Evolutionary conservation across 2,797 vertebrate species (phyloP).

Genomic region (Gallirallus australis): DNA sequence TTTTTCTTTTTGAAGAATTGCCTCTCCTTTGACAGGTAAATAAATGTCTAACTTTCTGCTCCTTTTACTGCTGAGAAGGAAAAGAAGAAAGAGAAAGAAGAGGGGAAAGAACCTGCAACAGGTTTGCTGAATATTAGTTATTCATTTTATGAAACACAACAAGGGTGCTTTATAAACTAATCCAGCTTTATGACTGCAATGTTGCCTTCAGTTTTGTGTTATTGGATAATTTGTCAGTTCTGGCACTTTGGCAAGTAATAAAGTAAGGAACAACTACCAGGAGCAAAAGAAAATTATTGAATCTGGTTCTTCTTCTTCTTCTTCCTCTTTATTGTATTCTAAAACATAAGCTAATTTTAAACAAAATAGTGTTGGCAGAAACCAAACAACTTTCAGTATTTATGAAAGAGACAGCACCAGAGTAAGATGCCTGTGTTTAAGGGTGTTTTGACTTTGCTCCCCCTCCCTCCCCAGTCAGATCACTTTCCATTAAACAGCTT

Average conservation of each 20-base stretch:
- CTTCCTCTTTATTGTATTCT: not conserved
- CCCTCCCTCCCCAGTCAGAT: not conserved
- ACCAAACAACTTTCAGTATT: not conserved
- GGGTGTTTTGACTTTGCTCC: not conserved
- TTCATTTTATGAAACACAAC: constrained; percentile 45
- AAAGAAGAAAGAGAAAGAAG: constrained; percentile 22
- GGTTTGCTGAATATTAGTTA: constrained; percentile 33
- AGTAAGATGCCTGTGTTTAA: not conserved
- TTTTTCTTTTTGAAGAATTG: constrained; percentile 73
- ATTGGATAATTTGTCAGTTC: constrained; percentile 78
- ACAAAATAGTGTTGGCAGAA: constrained; percentile 9
- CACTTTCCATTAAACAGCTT: not conserved
- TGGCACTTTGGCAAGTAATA: constrained; percentile 68
- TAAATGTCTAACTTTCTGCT: constrained; percentile 51
- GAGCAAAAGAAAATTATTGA: constrained; percentile 32
- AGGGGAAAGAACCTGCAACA: constrained; percentile 25
- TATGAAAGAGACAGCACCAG: not conserved
- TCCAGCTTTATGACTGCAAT: constrained; percentile 27
- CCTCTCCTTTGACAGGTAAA: constrained; percentile 66
- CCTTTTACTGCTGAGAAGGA: constrained; percentile 33
- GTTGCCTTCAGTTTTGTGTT: constrained; percentile 36
- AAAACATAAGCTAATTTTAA: constrained; percentile 17
- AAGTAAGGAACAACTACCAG: constrained; percentile 51
- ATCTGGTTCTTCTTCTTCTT: not conserved
- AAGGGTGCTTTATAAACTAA: constrained; percentile 66